Evolutionary conservation across 2,888 invertebrate species (phyloP).

Genomic region (Horisme vitalbata): DNA sequence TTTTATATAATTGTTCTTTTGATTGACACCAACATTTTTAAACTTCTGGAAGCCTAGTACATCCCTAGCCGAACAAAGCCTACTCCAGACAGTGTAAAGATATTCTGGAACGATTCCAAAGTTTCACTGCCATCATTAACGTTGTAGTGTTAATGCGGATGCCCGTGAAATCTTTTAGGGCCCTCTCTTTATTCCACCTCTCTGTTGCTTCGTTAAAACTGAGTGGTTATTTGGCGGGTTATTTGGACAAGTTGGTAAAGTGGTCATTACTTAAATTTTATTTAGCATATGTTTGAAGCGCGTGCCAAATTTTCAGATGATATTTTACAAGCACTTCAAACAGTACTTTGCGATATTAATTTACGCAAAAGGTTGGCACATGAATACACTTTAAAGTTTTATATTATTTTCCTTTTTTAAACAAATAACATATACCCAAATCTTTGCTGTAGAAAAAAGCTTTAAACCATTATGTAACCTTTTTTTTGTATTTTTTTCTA

Average conservation of each 20-base stretch:
- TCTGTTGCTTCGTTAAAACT: constrained; percentile 70
- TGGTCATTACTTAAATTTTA: constrained; percentile 43
- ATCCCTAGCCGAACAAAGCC: constrained; percentile 33
- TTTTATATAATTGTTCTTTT: too few relatives aligned
- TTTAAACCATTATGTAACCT: too few relatives aligned
- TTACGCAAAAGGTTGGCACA: constrained; percentile 9
- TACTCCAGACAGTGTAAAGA: constrained; percentile 57
- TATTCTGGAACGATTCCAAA: constrained; percentile 71
- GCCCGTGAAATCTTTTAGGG: constrained; percentile 74
- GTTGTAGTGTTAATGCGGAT: constrained; percentile 70
- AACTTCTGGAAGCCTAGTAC: background rate
- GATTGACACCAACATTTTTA: too few relatives aligned
- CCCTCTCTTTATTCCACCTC: constrained; percentile 66
- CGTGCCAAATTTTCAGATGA: constrained; percentile 22
- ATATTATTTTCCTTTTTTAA: too few relatives aligned
- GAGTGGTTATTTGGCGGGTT: constrained; percentile 72
- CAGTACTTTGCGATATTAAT: constrained; percentile 1
- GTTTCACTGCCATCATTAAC: constrained; percentile 71
- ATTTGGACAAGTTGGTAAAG: constrained; percentile 47
- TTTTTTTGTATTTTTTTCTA: too few relatives aligned
- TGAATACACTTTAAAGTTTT: too few relatives aligned
- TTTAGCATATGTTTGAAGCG: constrained; percentile 21
- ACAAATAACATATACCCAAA: too few relatives aligned
- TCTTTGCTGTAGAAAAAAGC: too few relatives aligned
- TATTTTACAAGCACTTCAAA: constrained; percentile 5